A percentile compares a stretch with the other conserved stretches of the same genome.
phyloP scores from a whole-genome alignment of 2,797 vertebrate genomes.

The Cirrhinus mrigala region DNA sequence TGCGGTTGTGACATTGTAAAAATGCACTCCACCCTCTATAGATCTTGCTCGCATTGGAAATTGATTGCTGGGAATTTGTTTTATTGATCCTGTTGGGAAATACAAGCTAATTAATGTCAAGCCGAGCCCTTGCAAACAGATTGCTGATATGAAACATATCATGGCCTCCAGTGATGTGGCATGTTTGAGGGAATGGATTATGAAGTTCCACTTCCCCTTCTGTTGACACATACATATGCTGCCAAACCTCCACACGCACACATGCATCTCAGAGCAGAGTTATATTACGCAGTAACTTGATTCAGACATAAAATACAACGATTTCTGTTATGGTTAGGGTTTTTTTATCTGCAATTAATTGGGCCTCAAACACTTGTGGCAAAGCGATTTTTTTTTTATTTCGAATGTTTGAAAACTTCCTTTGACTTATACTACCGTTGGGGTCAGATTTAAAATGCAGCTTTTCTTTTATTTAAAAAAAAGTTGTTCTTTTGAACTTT shows the following conservation, averaged over 20 bases:
- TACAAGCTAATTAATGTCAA: conserved; percentile 68
- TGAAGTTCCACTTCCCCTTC: conserved; percentile 56
- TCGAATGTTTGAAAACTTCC: background rate
- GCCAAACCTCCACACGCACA: background rate
- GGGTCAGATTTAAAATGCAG: background rate
- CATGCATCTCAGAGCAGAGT: background rate
- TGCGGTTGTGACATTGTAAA: conserved; percentile 40
- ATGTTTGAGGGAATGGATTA: conserved; percentile 66
- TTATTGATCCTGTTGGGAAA: conserved; percentile 63
- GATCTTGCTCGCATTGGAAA: conserved; percentile 48
- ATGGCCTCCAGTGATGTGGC: conserved; percentile 62
- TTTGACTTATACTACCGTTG: background rate
- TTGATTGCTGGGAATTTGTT: conserved; percentile 64
- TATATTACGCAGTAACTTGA: background rate
- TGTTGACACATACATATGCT: conserved; percentile 27
- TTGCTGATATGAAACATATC: conserved; percentile 57
- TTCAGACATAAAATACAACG: background rate
- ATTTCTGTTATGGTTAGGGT: background rate
- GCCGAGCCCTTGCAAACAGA: conserved; percentile 50
- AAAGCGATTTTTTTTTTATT: background rate
- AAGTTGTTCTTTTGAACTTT: no score
- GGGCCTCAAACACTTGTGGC: background rate
- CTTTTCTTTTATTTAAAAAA: no score
- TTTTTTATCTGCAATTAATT: background rate
- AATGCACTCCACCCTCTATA: conserved; percentile 52